A percentile compares a stretch with the other conserved stretches of the same genome.
phyloP scores from a whole-genome alignment of 2,113 vertebrate species.

The Nyctereutes procyonoides region DNA sequence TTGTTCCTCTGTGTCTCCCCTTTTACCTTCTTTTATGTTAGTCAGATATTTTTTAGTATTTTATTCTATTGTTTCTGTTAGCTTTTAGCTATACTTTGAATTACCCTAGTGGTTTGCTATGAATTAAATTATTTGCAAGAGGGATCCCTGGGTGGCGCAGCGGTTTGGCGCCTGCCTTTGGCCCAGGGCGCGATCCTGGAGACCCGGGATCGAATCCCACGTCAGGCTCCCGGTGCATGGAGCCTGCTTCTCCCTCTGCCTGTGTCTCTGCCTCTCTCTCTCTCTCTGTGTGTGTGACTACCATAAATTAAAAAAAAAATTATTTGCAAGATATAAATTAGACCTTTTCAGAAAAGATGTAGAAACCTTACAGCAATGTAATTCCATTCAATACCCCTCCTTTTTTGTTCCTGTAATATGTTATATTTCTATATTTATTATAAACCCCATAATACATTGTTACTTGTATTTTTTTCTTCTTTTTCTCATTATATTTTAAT shows the following conservation, averaged over 20 bases:
- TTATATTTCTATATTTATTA: not conserved
- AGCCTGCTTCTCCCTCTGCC: no score
- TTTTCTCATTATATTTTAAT: slow-evolving; percentile 1
- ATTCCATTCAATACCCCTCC: not conserved
- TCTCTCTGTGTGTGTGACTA: no score
- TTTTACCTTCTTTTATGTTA: not conserved
- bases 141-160: no score
- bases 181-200: no score
- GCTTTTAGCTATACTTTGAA: not conserved
- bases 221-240: no score
- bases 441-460: not conserved
- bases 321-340: not conserved
- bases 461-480: not conserved
- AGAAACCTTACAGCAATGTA: not conserved
- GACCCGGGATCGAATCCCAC: no score
- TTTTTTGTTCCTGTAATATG: not conserved
- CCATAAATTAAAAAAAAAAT: no score
- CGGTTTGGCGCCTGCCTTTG: no score
- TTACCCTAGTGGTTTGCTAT: not conserved
- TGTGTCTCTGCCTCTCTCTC: no score
- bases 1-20: not conserved
- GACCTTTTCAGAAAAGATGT: not conserved
- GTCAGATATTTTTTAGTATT: not conserved
- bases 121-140: not conserved
- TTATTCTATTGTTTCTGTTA: not conserved